phyloP scores from a whole-genome alignment of 2,797 vertebrate species.

The Sciurus carolinensis region DNA sequence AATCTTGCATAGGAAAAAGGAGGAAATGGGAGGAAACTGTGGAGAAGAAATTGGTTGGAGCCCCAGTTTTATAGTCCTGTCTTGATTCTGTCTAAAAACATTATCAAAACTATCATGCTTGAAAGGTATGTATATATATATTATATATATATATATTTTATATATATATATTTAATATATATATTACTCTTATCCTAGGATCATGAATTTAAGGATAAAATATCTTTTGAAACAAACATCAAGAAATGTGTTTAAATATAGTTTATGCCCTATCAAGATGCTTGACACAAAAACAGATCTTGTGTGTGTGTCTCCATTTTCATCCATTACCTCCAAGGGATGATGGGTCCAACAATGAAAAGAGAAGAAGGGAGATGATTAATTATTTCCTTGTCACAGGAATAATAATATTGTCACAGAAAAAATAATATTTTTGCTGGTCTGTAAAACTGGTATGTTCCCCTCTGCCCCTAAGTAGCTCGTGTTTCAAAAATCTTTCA shows the following conservation, averaged over 20 bases:
- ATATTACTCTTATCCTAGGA: not conserved
- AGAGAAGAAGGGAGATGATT: not conserved
- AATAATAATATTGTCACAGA: too few species aligned
- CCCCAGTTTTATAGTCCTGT: not conserved
- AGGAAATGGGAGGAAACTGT: not conserved
- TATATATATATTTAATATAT: too few species aligned
- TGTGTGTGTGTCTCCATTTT: not conserved
- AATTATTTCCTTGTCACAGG: not conserved
- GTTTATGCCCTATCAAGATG: not conserved
- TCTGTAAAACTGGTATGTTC: not conserved
- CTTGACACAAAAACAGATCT: not conserved
- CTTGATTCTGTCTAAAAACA: conserved; percentile 12
- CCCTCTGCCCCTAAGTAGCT: conserved; percentile 14
- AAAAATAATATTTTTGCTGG: not conserved
- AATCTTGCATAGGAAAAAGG: not conserved
- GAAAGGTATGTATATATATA: not conserved
- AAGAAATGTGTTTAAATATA: conserved; percentile 50
- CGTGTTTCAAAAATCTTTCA: conserved; percentile 50
- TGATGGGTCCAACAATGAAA: not conserved
- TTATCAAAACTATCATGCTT: not conserved
- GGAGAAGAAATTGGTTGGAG: not conserved
- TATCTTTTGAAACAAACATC: conserved; percentile 46
- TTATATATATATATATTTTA: too few species aligned
- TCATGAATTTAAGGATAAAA: conserved; percentile 43
- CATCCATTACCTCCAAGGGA: not conserved